phyloP scores from a whole-genome alignment of 2,888 invertebrate species.

The Euproctis similis region DNA sequence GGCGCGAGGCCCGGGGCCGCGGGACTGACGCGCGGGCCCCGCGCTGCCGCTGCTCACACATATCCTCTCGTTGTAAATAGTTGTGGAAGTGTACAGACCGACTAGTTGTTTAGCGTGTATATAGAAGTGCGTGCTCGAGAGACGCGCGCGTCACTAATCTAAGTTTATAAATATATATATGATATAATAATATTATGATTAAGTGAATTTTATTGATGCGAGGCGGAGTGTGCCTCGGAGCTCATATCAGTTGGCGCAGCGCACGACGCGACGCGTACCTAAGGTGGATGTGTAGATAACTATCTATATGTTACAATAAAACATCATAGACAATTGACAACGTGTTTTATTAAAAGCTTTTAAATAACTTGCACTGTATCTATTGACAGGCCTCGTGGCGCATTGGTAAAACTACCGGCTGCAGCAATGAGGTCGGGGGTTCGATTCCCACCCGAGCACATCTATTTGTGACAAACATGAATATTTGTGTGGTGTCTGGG shows the following conservation, averaged over 20 bases:
- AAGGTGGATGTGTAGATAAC: conserved; percentile 68
- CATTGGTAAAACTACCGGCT: too few species aligned
- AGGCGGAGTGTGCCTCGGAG: conserved; percentile 27
- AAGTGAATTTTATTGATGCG: conserved; percentile 56
- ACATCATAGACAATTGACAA: conserved; percentile 56
- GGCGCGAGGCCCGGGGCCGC: conserved; percentile 67
- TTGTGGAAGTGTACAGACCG: conserved; percentile 40
- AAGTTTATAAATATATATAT: conserved; percentile 33
- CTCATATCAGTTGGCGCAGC: conserved; percentile 71
- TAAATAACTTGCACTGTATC: too few species aligned
- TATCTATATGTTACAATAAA: conserved; percentile 72
- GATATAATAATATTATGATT: conserved; percentile 45
- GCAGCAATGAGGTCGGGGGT: too few species aligned
- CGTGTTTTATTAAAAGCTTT: conserved; percentile 47
- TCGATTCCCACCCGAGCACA: too few species aligned
- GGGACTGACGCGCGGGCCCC: conserved; percentile 52
- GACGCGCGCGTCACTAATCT: too few species aligned
- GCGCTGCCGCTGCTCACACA: conserved; percentile 35
- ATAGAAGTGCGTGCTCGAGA: conserved; percentile 43
- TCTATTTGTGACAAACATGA: too few species aligned
- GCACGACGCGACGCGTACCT: conserved; percentile 54
- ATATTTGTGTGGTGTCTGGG: too few species aligned
- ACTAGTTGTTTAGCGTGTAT: conserved; percentile 35
- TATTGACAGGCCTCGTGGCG: too few species aligned
- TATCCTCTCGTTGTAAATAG: conserved; percentile 46